These are phyloP conservation scores for Formica selysi DNA, from an alignment of 1,140 invertebrate genomes.

Conservation along the genomic window DNA sequence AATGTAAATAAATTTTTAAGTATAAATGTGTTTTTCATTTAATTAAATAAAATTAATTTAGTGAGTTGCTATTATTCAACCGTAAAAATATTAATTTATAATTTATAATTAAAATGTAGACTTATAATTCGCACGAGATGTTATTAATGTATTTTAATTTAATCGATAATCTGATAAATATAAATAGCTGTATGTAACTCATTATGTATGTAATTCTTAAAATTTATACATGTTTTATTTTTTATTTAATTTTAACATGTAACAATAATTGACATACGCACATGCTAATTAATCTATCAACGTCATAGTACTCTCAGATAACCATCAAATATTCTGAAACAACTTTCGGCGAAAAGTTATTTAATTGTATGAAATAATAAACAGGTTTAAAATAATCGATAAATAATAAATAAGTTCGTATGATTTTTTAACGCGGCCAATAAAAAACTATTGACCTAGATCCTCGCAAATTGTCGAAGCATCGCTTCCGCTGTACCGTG, in stretches of 20 bases:
- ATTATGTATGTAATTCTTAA: background rate
- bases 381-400: background rate
- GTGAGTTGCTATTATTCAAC: background rate
- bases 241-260: background rate
- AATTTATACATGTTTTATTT: background rate
- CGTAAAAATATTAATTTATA: background rate
- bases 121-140: constrained; percentile 50
- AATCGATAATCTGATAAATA: background rate
- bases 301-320: background rate
- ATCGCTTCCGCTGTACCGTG: constrained; percentile 26
- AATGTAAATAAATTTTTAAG: background rate
- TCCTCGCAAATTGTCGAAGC: constrained; percentile 22
- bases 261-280: constrained; percentile 15
- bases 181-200: background rate
- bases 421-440: background rate
- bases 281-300: background rate
- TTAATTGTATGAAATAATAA: background rate
- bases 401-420: background rate
- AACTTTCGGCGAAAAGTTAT: background rate
- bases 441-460: constrained; percentile 10
- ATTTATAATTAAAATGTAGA: background rate
- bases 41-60: background rate
- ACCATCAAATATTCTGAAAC: background rate
- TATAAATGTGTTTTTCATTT: background rate
- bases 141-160: background rate